phyloP scores from a whole-genome alignment of 1,140 invertebrate species.

The Lepidurus packardi region DNA sequence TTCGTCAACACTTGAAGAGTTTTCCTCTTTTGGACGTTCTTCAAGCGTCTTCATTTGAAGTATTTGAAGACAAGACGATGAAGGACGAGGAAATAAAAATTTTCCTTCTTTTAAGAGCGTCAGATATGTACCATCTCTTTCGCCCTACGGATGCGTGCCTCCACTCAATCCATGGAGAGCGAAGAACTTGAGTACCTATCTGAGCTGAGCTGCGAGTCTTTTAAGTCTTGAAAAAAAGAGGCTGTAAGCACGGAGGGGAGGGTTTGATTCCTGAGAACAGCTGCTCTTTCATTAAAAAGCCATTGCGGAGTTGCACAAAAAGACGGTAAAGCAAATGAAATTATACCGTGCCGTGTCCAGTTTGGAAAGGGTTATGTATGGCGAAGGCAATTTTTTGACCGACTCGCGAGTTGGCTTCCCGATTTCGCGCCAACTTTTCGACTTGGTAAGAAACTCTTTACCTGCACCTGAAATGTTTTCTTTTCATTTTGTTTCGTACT shows the following conservation, averaged over 20 bases:
- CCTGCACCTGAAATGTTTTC: too few relatives aligned
- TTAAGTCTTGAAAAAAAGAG: too few relatives aligned
- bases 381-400: background rate
- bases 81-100: background rate
- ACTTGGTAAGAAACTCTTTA: too few relatives aligned
- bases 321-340: conserved; percentile 4
- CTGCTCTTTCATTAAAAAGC: conserved; percentile 12
- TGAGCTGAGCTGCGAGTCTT: too few relatives aligned
- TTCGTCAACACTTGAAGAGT: conserved; percentile 19
- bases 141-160: background rate
- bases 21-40: background rate
- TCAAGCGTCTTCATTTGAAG: background rate
- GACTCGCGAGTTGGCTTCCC: too few relatives aligned
- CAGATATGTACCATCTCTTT: background rate
- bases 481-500: background rate
- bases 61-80: background rate
- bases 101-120: background rate
- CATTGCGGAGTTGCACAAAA: background rate
- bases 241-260: background rate
- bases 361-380: background rate
- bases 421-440: too few relatives aligned
- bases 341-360: background rate
- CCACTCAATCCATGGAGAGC: background rate
- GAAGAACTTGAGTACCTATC: too few relatives aligned
- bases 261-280: background rate